Evolutionary conservation across 2,888 invertebrate genomes (phyloP).

Genomic region (Lasioglossum figueresi): DNA sequence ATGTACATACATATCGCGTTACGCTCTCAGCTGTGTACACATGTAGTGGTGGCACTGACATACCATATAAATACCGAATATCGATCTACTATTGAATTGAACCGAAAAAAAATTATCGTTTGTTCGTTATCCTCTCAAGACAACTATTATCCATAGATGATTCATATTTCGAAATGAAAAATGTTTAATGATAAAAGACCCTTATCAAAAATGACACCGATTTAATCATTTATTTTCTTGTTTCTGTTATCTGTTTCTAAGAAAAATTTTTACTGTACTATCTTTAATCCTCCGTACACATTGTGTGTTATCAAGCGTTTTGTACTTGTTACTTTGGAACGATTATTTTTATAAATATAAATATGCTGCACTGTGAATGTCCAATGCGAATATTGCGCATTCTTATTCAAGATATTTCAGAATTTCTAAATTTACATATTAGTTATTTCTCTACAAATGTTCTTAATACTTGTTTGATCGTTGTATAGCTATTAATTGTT

Average conservation of each 20-base stretch:
- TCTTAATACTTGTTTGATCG: background rate
- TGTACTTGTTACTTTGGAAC: background rate
- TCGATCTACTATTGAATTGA: background rate
- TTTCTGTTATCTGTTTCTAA: background rate
- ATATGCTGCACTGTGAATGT: background rate
- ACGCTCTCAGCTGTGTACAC: constrained; percentile 40
- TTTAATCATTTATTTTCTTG: background rate
- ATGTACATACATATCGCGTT: constrained; percentile 36
- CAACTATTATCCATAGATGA: background rate
- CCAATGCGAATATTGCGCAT: background rate
- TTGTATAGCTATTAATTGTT: background rate
- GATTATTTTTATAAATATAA: background rate
- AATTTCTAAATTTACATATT: background rate
- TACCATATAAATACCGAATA: background rate
- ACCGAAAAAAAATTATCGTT: background rate
- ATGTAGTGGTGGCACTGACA: constrained; percentile 4
- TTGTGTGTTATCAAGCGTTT: background rate
- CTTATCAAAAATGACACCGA: too few relatives aligned
- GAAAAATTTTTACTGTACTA: background rate
- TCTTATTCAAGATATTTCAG: background rate
- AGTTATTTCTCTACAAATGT: too few relatives aligned
- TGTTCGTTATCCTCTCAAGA: background rate
- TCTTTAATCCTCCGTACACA: background rate
- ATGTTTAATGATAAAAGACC: background rate
- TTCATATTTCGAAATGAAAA: background rate